phyloP scores from a whole-genome alignment of 2,888 invertebrate species.

The Eupithecia inturbata region DNA sequence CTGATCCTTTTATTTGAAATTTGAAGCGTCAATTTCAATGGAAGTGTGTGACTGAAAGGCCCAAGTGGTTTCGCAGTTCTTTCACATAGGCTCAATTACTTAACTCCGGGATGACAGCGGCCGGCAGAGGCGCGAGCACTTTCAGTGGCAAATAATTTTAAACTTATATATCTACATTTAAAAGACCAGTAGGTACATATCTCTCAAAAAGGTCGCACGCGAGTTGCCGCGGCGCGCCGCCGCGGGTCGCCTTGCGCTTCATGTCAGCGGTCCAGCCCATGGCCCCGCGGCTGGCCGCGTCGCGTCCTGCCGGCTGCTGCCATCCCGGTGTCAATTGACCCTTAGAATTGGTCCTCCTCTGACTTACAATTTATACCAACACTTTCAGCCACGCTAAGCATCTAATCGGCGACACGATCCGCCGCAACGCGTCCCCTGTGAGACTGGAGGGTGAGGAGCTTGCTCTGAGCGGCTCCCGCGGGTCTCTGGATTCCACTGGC shows the following conservation, averaged over 20 bases:
- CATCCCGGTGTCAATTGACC: background rate
- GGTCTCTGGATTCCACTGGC: constrained; percentile 88
- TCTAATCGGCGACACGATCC: constrained; percentile 97
- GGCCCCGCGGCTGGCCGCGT: background rate
- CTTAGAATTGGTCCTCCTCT: background rate
- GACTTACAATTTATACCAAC: background rate
- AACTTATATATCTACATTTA: background rate
- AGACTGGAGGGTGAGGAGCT: constrained; percentile 83
- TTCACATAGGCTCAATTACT: background rate
- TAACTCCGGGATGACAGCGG: background rate
- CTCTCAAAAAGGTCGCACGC: no score
- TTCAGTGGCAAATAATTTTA: background rate
- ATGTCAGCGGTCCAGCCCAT: no score
- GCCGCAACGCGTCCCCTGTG: constrained; percentile 96
- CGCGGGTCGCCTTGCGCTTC: no score
- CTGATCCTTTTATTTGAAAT: background rate
- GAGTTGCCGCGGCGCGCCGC: no score
- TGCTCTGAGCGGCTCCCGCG: constrained; percentile 88
- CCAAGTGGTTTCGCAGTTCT: background rate
- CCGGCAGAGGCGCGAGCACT: background rate
- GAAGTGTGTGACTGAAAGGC: background rate
- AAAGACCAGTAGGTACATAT: no score
- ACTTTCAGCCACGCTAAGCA: constrained; percentile 93
- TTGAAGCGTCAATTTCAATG: background rate
- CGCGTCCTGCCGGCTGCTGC: background rate